Evolutionary conservation across 2,113 vertebrate species (phyloP).

Genomic region (Platysteira castanea): DNA sequence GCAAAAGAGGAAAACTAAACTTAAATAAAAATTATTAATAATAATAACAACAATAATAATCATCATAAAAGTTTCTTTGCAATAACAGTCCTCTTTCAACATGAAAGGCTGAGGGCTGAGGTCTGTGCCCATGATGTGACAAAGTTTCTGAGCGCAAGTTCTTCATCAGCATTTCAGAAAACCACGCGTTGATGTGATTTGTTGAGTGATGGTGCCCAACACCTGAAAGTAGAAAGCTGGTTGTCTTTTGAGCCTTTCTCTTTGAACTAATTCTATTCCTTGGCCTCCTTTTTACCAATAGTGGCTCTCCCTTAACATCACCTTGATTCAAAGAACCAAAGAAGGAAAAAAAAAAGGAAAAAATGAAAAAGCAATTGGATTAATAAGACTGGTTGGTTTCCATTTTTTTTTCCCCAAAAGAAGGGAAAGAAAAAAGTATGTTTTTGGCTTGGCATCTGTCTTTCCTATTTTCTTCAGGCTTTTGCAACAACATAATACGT

Average conservation of each 20-base stretch:
- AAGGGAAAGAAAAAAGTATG: background rate
- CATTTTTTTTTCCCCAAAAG: background rate
- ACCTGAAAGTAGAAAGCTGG: background rate
- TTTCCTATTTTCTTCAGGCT: background rate
- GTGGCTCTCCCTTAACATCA: background rate
- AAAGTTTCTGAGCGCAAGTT: background rate
- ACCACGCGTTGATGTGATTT: rapidly evolving
- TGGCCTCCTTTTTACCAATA: background rate
- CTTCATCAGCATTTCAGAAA: background rate
- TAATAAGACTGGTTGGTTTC: background rate
- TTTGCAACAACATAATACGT: background rate
- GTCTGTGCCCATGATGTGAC: rapidly evolving
- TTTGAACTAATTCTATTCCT: background rate
- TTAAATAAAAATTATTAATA: background rate
- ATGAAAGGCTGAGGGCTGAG: background rate
- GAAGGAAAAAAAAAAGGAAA: background rate
- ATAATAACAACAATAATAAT: background rate
- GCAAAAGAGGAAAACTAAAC: background rate
- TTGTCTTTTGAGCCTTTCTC: background rate
- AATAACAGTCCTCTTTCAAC: background rate
- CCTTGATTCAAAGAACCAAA: background rate
- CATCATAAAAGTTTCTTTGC: background rate
- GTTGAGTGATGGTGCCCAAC: background rate
- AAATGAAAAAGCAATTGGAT: background rate
- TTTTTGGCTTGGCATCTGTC: background rate